Conservation (phyloP, 2,113 vertebrate species). For the Campylomormyrus numenius region DNA sequence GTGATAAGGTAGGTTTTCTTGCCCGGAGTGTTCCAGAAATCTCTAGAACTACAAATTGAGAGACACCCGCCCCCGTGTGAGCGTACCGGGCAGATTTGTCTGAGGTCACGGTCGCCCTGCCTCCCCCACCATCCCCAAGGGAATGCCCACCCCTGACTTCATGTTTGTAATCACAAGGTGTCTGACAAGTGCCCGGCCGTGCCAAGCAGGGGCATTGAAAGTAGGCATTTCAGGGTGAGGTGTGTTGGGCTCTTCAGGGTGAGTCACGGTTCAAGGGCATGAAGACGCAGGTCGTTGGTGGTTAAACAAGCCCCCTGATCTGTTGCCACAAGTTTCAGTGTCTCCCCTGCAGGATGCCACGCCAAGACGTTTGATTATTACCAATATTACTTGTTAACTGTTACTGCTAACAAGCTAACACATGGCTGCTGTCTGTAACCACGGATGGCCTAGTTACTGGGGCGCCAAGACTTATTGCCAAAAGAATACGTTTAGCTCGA, state of each 20-base stretch:
- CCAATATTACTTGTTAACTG: not conserved
- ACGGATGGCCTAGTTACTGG: not conserved
- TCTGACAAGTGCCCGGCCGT: not conserved
- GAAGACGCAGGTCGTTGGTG: slow-evolving; percentile 6
- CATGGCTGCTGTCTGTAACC: not conserved
- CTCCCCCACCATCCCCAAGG: not conserved
- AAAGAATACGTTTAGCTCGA: not conserved
- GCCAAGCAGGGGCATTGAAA: not conserved
- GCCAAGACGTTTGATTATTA: not conserved
- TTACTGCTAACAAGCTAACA: not conserved
- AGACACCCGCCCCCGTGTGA: not conserved
- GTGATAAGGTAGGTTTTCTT: not conserved
- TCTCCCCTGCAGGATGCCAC: slow-evolving; percentile 24
- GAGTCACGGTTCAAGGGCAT: slow-evolving; percentile 27
- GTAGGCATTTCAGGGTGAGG: not conserved
- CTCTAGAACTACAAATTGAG: not conserved
- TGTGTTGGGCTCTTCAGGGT: not conserved
- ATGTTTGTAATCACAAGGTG: not conserved
- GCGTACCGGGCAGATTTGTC: not conserved
- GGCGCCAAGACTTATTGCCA: not conserved
- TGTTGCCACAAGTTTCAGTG: slow-evolving; percentile 19
- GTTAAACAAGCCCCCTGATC: slow-evolving; percentile 29
- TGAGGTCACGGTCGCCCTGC: not conserved
- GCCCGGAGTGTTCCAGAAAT: not conserved
- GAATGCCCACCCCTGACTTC: not conserved